Evolutionary conservation across 2,113 vertebrate species (phyloP).

Genomic region (Sinosuthora webbiana): DNA sequence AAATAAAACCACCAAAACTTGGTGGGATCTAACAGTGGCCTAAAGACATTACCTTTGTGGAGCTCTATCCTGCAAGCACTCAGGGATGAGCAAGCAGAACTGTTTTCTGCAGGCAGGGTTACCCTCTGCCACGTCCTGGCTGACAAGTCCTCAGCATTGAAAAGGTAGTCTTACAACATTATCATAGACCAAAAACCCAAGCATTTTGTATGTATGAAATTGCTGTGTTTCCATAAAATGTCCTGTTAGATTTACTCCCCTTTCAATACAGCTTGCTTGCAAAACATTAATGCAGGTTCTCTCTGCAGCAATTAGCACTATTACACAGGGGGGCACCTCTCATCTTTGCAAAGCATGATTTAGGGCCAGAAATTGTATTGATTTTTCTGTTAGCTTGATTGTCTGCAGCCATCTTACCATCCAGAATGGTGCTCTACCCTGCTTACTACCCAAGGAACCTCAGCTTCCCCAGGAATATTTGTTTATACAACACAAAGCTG

Average conservation of each 20-base stretch:
- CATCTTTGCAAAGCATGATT: neutral
- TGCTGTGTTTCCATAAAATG: neutral
- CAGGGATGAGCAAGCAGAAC: neutral
- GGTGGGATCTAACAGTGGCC: neutral
- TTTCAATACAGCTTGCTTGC: neutral
- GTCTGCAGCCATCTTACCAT: neutral
- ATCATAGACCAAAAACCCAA: fast-evolving
- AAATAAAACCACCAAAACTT: neutral
- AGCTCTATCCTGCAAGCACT: neutral
- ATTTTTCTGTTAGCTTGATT: neutral
- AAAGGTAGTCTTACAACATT: neutral
- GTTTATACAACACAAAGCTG: neutral
- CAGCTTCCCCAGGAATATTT: neutral
- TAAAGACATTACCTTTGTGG: neutral
- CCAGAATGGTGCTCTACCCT: neutral
- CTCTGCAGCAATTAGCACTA: neutral
- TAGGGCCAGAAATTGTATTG: neutral
- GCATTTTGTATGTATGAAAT: neutral
- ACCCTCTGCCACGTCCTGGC: neutral
- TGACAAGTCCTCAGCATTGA: neutral
- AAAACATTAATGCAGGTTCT: neutral
- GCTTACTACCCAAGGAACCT: neutral
- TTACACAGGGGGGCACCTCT: neutral
- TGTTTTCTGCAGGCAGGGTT: neutral
- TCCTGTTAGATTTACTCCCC: neutral